A percentile compares a stretch with the other conserved stretches of the same genome.
These are phyloP conservation scores for Ditylenchus dipsaci DNA, from an alignment of 1,140 invertebrate genomes.

Conservation along the genomic window DNA sequence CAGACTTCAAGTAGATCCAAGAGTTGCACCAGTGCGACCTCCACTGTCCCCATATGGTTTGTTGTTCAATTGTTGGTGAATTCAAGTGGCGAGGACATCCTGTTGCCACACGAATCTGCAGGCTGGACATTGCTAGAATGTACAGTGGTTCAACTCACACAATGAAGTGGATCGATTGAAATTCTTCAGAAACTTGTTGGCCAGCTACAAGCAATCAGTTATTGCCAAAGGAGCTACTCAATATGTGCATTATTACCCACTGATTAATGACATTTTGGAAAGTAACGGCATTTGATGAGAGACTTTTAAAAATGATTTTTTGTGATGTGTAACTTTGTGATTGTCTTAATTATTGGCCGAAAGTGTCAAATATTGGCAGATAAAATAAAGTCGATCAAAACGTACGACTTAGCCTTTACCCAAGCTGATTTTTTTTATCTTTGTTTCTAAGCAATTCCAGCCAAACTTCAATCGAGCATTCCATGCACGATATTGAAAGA, in stretches of 20 bases:
- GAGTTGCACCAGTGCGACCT: not conserved
- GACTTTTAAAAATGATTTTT: too few species aligned
- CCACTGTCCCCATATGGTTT: conserved; percentile 32
- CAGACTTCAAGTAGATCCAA: conserved; percentile 2
- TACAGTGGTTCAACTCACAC: conserved; percentile 48
- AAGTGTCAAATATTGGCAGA: too few species aligned
- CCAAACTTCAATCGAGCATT: too few species aligned
- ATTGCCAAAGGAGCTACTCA: conserved; percentile 35
- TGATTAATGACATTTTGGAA: conserved; percentile 34
- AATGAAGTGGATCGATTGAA: conserved; percentile 38
- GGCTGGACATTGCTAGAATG: conserved; percentile 50
- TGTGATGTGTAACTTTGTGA: too few species aligned
- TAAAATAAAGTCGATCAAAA: too few species aligned
- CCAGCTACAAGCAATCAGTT: conserved; percentile 49
- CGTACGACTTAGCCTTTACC: too few species aligned
- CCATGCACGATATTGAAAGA: too few species aligned
- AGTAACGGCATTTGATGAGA: too few species aligned
- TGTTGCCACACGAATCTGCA: conserved; percentile 47
- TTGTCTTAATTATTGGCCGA: too few species aligned
- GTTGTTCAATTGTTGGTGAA: conserved; percentile 41
- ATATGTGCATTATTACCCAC: conserved; percentile 43
- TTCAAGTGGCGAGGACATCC: conserved; percentile 30
- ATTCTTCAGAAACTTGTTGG: conserved; percentile 45
- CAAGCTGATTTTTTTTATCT: too few species aligned
- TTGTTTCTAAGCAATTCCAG: too few species aligned